These are phyloP conservation scores for Drosophila histrio DNA, from an alignment of 2,888 invertebrate genomes.

Conservation along the genomic window DNA sequence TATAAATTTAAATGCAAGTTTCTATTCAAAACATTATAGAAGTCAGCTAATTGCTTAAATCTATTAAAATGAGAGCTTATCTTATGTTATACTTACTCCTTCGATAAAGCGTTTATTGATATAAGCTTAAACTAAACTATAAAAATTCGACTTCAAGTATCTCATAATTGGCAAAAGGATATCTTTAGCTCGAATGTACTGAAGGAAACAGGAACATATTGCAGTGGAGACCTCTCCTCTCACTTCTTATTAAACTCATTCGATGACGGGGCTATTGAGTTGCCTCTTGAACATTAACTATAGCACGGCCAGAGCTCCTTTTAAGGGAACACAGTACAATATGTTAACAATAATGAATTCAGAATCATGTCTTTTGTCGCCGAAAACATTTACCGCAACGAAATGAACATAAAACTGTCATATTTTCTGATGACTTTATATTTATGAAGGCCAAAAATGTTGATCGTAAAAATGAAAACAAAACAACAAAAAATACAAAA, in stretches of 20 bases:
- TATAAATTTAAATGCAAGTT: too few relatives aligned
- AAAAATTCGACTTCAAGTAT: too few relatives aligned
- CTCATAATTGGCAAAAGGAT: neutral
- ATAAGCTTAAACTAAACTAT: too few relatives aligned
- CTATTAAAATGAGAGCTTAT: too few relatives aligned
- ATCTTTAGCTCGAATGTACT: neutral
- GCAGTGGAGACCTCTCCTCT: neutral
- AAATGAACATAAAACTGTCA: conserved; percentile 80
- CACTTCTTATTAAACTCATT: neutral
- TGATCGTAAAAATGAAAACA: conserved; percentile 37
- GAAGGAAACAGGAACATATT: neutral
- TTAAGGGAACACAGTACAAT: conserved; percentile 55
- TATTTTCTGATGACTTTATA: conserved; percentile 81
- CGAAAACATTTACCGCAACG: conserved; percentile 76
- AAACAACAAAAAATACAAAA: conserved; percentile 6
- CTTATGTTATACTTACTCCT: too few relatives aligned
- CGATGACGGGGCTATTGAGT: conserved; percentile 15
- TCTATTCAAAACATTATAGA: too few relatives aligned
- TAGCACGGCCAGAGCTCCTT: conserved; percentile 36
- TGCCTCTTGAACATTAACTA: conserved; percentile 4
- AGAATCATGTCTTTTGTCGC: conserved; percentile 75
- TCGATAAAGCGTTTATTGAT: too few relatives aligned
- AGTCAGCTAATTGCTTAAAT: too few relatives aligned
- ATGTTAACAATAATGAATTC: conserved; percentile 74
- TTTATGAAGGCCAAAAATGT: conserved; percentile 78